Evolutionary conservation across 2,797 vertebrate species (phyloP), one percentile per base, ranked within the genome.

Genomic region (Ambastaia sidthimunki): DNA sequence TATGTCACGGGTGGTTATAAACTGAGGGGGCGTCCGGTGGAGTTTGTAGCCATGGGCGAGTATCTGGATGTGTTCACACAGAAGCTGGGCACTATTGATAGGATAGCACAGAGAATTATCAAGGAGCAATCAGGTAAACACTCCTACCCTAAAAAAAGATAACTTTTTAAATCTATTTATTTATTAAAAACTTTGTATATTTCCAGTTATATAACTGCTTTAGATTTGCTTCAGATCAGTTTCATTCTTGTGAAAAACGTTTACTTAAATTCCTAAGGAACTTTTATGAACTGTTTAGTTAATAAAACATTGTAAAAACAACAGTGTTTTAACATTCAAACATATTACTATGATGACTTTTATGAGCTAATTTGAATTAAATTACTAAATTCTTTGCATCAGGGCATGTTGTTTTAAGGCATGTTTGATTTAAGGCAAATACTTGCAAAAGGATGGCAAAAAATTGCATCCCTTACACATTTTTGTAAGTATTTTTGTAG

Each of bases 71-170:
- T 93, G 0, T 99, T 99, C 89, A 96, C 91, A 57, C 95, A 96
- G 85, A 99, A 99, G 81, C 94, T 99, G 82, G 97, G 97, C 81
- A 99, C 98, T 80, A 96, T 99, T 25, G 98, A 99, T 85, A 95
- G 98, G 83, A 99, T 99, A 89, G 95, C 97, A 81, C 98, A 99
- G 88, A 93, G 98, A 79, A 99, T 99, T 90, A 95, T 99, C 85
- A 98, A 97, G 85, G 98, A 99, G 82, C 96, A 99, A 90, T 87
- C 98, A 87, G 98, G 98, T 99, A 93, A 92, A 25, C 4, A 37
- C 34, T 16, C 2, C n/a, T 18, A 55, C n/a, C n/a, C 15, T 15
- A 5, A 52, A 16, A 16, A 52, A 18, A 15, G 47, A 18, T 4
- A 16, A 13, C 12, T 15, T 50, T 15, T 50, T 15, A 31, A 31